Base-by-base conservation (phyloP, 2,888 invertebrate genomes). In the Drosophila acutilabella region DNA sequence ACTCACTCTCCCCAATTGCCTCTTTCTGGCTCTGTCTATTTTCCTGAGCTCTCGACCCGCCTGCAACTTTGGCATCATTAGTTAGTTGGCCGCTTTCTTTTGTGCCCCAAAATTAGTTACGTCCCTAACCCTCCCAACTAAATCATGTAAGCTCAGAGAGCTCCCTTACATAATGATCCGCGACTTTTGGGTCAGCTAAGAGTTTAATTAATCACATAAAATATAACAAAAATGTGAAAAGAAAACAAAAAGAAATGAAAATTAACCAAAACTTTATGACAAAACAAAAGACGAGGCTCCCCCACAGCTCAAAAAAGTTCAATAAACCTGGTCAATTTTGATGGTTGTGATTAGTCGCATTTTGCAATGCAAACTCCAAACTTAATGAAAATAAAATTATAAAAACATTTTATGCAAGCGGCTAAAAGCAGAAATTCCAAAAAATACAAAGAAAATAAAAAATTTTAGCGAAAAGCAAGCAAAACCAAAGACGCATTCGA, bases 361-460 rank as follows among this genome's bases (percentile, higher is more conserved):
- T 78, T 85, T 64, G 83, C 72, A 89, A 88, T 64, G 74, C 70
- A 59, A 72, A 65, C 57, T 45, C 14, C 38, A 48, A 42, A 48
- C 74, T 89, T 89, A 86, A 85, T 86, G 70, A 85, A 84, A 89
- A 85, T 71, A 73, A 84, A 89, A 89, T 87, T 89, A 86, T 83
- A 73, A 83, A 71, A 83, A 71, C 84, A 87, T 78, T 89, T 89
- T 88, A 85, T 89, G 77, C 80, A 89, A 88, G 82, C 71, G 73
- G 8, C 60, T 50, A 57, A 70, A 30, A 30, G 8, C 30, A 30
- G 2, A 30, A 30, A 30, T 30, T 30, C 30, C 8, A 30, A 30
- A 30, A 30, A 30, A 30, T 30, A 30, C 30, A 30, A 30, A 30
- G 6, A 47, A 51, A 33, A n/a, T 40, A 11, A 13, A 57, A 41